Base-by-base conservation (phyloP, 1,140 invertebrate genomes). In the Formica exsecta region DNA sequence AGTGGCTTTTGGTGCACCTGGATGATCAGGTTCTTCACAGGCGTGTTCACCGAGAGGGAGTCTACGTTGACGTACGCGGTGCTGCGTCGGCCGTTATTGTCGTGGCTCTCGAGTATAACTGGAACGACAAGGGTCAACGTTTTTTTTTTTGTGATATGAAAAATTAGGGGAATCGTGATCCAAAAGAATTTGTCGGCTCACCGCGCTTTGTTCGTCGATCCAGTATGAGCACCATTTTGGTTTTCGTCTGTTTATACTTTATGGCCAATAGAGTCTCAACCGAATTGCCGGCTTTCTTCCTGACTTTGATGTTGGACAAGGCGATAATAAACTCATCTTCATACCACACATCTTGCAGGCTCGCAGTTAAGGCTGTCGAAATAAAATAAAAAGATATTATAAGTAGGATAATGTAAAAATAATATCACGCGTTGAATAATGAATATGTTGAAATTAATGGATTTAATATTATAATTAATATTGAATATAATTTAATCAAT, bases 191-290 rank as follows among this genome's bases (percentile, higher is more conserved):
- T 9, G 2, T 66, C 9, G 22, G 90, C 94, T 96, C 95, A 95
- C 97, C 96, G 95, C 96, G 94, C 92, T 97, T 96, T 5, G 95
- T 94, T 65, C 95, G 95, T 88, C 97, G 94, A 92, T 98, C 97
- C 64, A 97, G 92, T 86, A 97, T 95, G 62, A 97, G 93, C 22
- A 96, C 94, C 90, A 97, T 96, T 92, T 97, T 97, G 36, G 97
- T 95, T 87, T 96, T 95, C 6, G 96, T 92, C 71, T 95, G 95
- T 5, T 95, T 95, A 91, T 97, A 97, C 86, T 97, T 96, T 2
- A 97, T 95, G 29, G 96, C 96, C 41, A 97, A 95, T 0, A 98
- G 93, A 0, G 96, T 97, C 87, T 97, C 97, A 44, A 96, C 85
- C n/a, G 85, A 74, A 16, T 92, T 2, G 38, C 93, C 94, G 61